Conservation (phyloP, 2,888 invertebrate species). For the Drosophila vallismaia region DNA sequence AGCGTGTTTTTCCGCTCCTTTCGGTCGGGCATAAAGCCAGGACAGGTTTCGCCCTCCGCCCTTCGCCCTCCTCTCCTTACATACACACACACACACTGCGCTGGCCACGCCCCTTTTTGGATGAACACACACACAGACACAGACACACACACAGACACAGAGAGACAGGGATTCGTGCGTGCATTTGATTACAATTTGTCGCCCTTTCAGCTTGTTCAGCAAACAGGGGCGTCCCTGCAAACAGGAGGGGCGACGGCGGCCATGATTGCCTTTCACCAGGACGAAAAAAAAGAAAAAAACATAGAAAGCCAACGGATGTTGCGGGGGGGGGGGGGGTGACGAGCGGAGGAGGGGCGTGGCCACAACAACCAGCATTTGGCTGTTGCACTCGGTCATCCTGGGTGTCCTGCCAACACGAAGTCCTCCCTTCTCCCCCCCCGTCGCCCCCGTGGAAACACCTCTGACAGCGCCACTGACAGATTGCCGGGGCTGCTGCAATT, state of each 20-base stretch:
- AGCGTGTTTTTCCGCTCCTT: constrained; percentile 31
- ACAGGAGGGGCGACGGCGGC: constrained; percentile 6
- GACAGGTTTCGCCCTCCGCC: no score
- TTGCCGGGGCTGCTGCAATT: constrained; percentile 32
- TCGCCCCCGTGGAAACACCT: constrained; percentile 6
- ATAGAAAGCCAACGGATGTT: background rate
- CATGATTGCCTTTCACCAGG: constrained; percentile 59
- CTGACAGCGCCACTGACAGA: constrained; percentile 16
- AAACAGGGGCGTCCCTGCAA: constrained; percentile 35
- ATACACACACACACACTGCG: constrained; percentile 7
- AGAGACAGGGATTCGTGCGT: constrained; percentile 26
- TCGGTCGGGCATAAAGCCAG: constrained; percentile 24
- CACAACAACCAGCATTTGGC: constrained; percentile 19
- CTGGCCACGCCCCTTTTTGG: constrained; percentile 45
- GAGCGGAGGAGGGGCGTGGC: constrained; percentile 28
- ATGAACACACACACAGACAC: constrained; percentile 4
- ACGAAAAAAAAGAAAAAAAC: background rate
- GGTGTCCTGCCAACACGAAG: background rate
- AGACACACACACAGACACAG: constrained; percentile 7
- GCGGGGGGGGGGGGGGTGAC: background rate
- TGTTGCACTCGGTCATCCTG: constrained; percentile 21
- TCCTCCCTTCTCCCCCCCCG: background rate
- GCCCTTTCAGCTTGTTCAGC: constrained; percentile 46
- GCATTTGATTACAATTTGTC: constrained; percentile 68
- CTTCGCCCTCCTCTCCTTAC: no score